Evolutionary conservation across 2,888 invertebrate genomes (phyloP).

Genomic region (Asteroscopus sphinx): DNA sequence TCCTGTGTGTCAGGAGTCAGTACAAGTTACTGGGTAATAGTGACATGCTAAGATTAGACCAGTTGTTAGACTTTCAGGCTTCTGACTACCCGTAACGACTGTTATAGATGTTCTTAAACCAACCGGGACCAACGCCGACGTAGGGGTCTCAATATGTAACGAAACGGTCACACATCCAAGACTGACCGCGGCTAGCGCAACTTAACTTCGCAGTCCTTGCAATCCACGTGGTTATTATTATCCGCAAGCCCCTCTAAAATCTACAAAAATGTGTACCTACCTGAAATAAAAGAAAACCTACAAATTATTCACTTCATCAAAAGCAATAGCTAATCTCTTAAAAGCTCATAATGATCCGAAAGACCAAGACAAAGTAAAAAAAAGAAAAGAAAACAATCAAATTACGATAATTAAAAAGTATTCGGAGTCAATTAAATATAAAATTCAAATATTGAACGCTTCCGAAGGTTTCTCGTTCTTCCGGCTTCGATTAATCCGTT

Average conservation of each 20-base stretch:
- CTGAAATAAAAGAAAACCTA: conserved; percentile 9
- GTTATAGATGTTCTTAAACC: no score
- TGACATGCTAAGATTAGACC: no score
- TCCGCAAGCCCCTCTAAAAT: background rate
- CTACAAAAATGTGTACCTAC: conserved; percentile 8
- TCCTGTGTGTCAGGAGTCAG: no score
- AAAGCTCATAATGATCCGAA: conserved; percentile 51
- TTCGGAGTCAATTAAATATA: conserved; percentile 60
- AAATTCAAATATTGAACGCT: conserved; percentile 56
- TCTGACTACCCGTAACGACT: no score
- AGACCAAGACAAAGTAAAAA: conserved; percentile 52
- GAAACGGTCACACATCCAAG: no score
- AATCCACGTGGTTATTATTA: no score
- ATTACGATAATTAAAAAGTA: conserved; percentile 62
- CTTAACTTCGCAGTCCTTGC: no score
- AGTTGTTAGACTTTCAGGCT: no score
- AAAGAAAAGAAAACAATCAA: conserved; percentile 53
- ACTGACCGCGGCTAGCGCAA: no score
- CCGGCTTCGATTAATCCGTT: conserved; percentile 84
- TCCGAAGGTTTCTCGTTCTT: conserved; percentile 36
- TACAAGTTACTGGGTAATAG: no score
- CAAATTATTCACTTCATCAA: conserved; percentile 30
- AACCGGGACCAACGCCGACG: no score
- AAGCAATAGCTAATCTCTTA: conserved; percentile 43
- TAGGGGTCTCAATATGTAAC: no score